phyloP scores from a whole-genome alignment of 2,888 invertebrate genomes.

The Schizotus pectinicornis region DNA sequence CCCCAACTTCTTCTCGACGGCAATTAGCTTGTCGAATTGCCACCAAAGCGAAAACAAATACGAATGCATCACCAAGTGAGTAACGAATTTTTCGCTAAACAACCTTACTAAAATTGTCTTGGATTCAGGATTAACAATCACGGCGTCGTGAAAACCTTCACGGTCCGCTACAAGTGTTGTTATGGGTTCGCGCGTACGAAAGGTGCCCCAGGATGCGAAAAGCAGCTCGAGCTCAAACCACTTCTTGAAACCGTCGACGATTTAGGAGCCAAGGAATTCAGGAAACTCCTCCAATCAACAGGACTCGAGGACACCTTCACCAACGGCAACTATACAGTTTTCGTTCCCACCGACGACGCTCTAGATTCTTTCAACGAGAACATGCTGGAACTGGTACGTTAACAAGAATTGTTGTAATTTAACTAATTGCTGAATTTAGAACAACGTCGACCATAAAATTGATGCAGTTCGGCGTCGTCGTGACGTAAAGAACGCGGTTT shows the following conservation, averaged over 20 bases:
- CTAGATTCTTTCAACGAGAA: constrained; percentile 63
- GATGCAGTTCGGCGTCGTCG: constrained; percentile 39
- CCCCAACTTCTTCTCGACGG: constrained; percentile 56
- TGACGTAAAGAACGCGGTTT: constrained; percentile 49
- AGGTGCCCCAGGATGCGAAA: constrained; percentile 49
- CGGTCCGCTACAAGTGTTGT: constrained; percentile 72
- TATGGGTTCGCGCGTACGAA: constrained; percentile 64
- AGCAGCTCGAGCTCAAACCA: constrained; percentile 64
- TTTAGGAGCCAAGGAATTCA: constrained; percentile 66
- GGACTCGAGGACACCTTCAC: constrained; percentile 60
- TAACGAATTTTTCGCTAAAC: constrained; percentile 25
- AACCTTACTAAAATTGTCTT: constrained; percentile 5
- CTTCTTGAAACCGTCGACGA: constrained; percentile 64
- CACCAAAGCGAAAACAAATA: constrained; percentile 60
- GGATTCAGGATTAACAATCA: constrained; percentile 62
- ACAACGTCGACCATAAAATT: constrained; percentile 50
- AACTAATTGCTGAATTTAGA: constrained; percentile 52
- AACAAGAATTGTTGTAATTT: constrained; percentile 1
- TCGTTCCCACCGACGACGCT: constrained; percentile 68
- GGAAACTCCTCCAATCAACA: constrained; percentile 61
- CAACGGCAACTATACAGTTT: constrained; percentile 66
- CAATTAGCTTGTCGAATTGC: constrained; percentile 60
- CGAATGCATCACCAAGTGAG: constrained; percentile 62
- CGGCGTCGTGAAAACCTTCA: constrained; percentile 67
- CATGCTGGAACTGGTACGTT: constrained; percentile 62